phyloP scores from a whole-genome alignment of 2,888 invertebrate genomes.

The Blastobasis adustella region DNA sequence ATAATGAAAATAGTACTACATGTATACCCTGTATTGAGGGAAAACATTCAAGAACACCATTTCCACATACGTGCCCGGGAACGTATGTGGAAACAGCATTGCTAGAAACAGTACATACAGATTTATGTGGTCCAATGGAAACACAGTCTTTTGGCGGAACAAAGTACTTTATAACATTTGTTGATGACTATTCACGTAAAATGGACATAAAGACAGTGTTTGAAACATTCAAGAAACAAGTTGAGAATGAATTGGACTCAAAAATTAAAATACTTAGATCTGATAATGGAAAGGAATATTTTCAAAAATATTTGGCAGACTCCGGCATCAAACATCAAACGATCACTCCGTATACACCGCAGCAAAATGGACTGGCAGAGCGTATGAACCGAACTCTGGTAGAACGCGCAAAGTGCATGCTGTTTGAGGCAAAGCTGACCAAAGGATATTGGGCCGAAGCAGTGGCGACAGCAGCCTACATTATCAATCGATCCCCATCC shows the following conservation, averaged over 20 bases:
- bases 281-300: conserved; percentile 6
- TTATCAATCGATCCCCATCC: background rate
- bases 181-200: background rate
- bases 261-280: conserved; percentile 5
- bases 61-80: background rate
- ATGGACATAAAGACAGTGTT: background rate
- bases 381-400: conserved; percentile 7
- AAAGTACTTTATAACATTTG: background rate
- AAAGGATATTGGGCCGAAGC: conserved; percentile 1
- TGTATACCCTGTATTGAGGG: conserved; percentile 1
- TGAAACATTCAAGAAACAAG: conserved; percentile 5
- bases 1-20: background rate
- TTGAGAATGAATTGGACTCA: conserved; percentile 3
- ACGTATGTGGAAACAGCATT: background rate
- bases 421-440: background rate
- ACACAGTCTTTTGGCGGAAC: background rate
- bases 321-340: background rate
- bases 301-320: background rate
- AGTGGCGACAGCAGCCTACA: background rate
- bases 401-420: background rate
- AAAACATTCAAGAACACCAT: background rate
- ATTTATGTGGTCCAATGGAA: conserved; percentile 3
- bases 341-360: conserved; percentile 3
- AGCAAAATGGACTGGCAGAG: conserved; percentile 5
- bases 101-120: background rate